phyloP scores from a whole-genome alignment of 35 echinoderm and acorn worm genomes.

The Chiridota heheva region DNA sequence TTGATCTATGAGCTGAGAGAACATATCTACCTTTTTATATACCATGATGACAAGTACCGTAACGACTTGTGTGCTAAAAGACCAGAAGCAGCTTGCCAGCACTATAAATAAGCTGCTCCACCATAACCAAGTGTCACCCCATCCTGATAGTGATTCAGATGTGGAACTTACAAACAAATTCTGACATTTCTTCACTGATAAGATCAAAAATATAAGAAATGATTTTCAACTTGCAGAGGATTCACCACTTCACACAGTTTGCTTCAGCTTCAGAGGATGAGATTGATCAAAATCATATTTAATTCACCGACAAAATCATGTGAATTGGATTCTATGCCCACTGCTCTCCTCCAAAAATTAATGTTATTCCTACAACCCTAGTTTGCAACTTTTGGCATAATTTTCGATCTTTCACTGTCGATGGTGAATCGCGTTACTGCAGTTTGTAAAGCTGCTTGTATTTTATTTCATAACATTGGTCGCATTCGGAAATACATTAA shows the following conservation, averaged over 20 bases:
- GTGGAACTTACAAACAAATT: background rate
- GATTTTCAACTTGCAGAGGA: background rate
- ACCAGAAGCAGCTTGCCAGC: constrained; percentile 3
- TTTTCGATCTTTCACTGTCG: too few species aligned
- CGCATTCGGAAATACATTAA: background rate
- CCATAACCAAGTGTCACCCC: background rate
- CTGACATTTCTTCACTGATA: constrained; percentile 13
- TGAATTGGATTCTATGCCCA: constrained; percentile 10
- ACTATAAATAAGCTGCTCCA: constrained; percentile 24
- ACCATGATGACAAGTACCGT: constrained; percentile 1
- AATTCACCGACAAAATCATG: constrained; percentile 12
- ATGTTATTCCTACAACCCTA: too few species aligned
- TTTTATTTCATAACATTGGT: constrained; percentile 18
- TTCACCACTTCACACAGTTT: background rate
- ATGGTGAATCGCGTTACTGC: too few species aligned
- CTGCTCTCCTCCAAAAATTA: background rate
- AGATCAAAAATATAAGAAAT: constrained; percentile 2
- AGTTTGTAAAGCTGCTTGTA: constrained; percentile 15
- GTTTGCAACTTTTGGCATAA: too few species aligned
- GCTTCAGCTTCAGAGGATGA: constrained; percentile 14
- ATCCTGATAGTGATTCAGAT: background rate
- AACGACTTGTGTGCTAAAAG: background rate
- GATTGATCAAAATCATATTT: background rate
- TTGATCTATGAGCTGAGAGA: too few species aligned
- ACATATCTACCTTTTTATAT: too few species aligned